These are phyloP conservation scores for Zaprionus lachaisei DNA, from an alignment of 1,140 invertebrate species.

Conservation along the genomic window DNA sequence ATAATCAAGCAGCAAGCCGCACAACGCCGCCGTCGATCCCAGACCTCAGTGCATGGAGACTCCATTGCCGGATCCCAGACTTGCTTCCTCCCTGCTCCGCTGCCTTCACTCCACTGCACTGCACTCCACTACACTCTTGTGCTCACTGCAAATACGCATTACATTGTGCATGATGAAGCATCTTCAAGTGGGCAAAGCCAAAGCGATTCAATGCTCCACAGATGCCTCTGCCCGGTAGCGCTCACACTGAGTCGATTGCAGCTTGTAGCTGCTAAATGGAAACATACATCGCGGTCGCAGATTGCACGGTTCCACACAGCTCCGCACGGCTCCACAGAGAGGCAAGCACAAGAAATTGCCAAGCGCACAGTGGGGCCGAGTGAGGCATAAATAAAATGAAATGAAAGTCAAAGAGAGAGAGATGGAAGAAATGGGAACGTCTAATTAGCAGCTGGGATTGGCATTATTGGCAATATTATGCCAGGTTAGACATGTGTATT, in stretches of 20 bases:
- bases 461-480: conserved; percentile 26
- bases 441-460: conserved; percentile 36
- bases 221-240: conserved; percentile 60
- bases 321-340: conserved; percentile 10
- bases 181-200: conserved; percentile 63
- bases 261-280: conserved; percentile 77
- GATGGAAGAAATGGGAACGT: conserved; percentile 30
- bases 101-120: no score
- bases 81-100: background rate
- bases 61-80: background rate
- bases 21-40: conserved; percentile 20
- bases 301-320: conserved; percentile 37
- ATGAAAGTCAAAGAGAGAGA: conserved; percentile 20
- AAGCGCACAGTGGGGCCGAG: conserved; percentile 45
- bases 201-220: conserved; percentile 42
- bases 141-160: conserved; percentile 46
- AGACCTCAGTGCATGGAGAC: conserved; percentile 1
- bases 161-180: conserved; percentile 73
- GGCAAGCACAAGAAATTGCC: conserved; percentile 26
- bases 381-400: background rate
- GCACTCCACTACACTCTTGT: background rate
- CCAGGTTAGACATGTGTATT: conserved; percentile 12
- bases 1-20: conserved; percentile 75
- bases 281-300: conserved; percentile 71
- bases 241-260: conserved; percentile 32